A percentile compares a stretch with the other conserved stretches of the same genome.
These are phyloP conservation scores for Semnopithecus entellus DNA, from an alignment of 2,113 vertebrate species.

Conservation along the genomic window DNA sequence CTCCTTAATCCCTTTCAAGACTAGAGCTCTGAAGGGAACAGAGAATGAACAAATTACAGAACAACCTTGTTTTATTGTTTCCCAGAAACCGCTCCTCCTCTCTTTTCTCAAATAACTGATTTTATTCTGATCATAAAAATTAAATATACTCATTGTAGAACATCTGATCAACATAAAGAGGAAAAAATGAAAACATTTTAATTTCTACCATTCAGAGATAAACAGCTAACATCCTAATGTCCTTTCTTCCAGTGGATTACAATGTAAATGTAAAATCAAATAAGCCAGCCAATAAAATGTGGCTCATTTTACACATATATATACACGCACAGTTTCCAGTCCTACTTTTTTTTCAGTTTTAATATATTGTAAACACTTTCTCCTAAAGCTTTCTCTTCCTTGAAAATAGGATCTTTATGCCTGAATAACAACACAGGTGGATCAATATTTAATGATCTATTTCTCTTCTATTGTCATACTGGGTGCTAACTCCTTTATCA, in stretches of 20 bases:
- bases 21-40: neutral
- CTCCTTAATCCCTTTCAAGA: neutral
- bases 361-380: neutral
- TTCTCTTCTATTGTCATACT: rapidly evolving
- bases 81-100: neutral
- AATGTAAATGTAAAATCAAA: neutral
- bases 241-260: neutral
- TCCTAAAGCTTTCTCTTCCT: too few relatives aligned
- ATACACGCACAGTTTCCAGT: neutral
- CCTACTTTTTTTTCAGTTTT: too few relatives aligned
- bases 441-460: rapidly evolving
- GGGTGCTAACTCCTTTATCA: rapidly evolving
- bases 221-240: neutral
- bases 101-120: neutral
- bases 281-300: neutral
- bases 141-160: neutral
- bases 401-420: neutral
- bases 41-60: rapidly evolving
- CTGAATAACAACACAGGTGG: rapidly evolving
- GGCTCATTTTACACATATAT: neutral
- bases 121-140: neutral
- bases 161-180: neutral
- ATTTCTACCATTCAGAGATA: neutral
- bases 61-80: rapidly evolving
- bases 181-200: neutral